Base-by-base conservation (phyloP, 2,888 invertebrate species). In the Selenia dentaria region DNA sequence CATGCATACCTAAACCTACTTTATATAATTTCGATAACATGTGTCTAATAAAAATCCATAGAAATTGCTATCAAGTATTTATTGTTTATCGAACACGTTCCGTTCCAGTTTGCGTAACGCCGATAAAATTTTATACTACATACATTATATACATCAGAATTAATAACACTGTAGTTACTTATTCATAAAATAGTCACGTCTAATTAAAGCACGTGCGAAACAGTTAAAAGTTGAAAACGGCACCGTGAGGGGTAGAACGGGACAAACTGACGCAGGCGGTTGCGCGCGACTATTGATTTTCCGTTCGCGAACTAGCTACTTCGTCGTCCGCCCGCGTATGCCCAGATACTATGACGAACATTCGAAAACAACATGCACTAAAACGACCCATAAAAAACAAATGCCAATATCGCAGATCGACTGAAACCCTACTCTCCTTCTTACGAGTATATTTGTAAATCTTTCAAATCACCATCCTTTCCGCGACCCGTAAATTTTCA, bases 211-310 rank as follows among this genome's bases (percentile, higher is more conserved):
- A 56, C 64, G 58, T 59, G 67, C 71, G 63, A 72, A 73, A 69
- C 75, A 71, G 72, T 75, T 68, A 61, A 61, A 72, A 77, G 68
- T 79, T 74, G 67, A 61, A 68, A 62, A 59, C 46, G 53, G 45
- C 29, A 39, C 41, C 26, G 36, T 22, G 54, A 54, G 58, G 54
- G 65, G 56, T 62, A 57, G 52, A 51, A 53, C 53, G 60, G 50
- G 50, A 49, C 50, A 56, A 26, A 13, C 22, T 58, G 54, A 41
- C 56, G 50, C 43, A 47, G 39, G 49, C 61, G 52, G 58, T 63
- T 86, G 88, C 88, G 88, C 88, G 88, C 85, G 86, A 69, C 85
- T 88, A 89, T 89, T 75, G 88, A 89, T 89, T 88, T 84, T 77
- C 64, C 57, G 32, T 54, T 55, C 63, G 54, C 61, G 64, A 58